Evolutionary conservation across 1,140 invertebrate species (phyloP).

Genomic region (Paracyclopina nana): DNA sequence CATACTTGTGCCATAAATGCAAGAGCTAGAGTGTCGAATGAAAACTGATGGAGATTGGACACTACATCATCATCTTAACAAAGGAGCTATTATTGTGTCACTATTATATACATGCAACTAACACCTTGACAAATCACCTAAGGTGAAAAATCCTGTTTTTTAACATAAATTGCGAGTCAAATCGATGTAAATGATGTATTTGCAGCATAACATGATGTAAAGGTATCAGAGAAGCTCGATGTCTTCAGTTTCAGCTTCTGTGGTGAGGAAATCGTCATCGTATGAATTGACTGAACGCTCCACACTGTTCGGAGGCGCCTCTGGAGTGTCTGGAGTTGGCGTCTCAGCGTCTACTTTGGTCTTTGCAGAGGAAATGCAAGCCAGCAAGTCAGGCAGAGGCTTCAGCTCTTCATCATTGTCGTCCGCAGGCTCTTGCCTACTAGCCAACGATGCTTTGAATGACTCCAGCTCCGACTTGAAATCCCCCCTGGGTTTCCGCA

Average conservation of each 20-base stretch:
- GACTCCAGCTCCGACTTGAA: background rate
- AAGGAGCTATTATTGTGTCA: too few relatives aligned
- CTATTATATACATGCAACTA: too few relatives aligned
- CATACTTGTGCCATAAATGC: too few relatives aligned
- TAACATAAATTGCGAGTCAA: too few relatives aligned
- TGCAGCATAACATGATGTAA: too few relatives aligned
- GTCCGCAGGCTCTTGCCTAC: background rate
- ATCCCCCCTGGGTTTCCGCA: background rate
- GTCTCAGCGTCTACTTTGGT: background rate
- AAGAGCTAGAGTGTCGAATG: too few relatives aligned
- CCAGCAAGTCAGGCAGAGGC: background rate
- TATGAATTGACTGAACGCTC: background rate
- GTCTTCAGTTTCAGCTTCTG: background rate
- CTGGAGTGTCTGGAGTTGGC: background rate
- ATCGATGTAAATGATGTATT: too few relatives aligned
- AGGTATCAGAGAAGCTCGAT: constrained; percentile 2
- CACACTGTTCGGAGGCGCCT: constrained; percentile 4
- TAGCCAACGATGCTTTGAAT: background rate
- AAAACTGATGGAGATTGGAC: too few relatives aligned
- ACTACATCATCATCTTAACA: too few relatives aligned
- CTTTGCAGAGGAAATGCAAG: background rate
- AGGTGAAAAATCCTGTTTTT: too few relatives aligned
- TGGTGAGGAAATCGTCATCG: background rate
- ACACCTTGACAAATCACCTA: too few relatives aligned
- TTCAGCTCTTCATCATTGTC: background rate